These are phyloP conservation scores for Crotalus viridis DNA, from an alignment of 2,113 vertebrate genomes.

Conservation along the genomic window DNA sequence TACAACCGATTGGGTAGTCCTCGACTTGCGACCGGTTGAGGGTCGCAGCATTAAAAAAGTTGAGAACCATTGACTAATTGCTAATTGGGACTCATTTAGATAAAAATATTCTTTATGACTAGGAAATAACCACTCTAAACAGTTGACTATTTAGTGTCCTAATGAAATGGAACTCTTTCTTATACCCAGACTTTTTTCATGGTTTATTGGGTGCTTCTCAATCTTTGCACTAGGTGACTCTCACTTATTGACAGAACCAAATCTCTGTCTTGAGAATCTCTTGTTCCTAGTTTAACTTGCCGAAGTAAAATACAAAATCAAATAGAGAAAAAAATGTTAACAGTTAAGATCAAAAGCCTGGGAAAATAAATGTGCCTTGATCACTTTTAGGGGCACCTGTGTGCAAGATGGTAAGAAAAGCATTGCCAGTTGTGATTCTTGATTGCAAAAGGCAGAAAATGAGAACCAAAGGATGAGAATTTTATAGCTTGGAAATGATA, in stretches of 20 bases:
- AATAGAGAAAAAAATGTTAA: neutral
- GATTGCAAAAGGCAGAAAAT: neutral
- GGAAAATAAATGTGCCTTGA: neutral
- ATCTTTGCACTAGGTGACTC: neutral
- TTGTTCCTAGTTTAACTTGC: neutral
- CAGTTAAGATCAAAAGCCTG: neutral
- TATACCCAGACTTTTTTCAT: neutral
- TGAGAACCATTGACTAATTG: neutral
- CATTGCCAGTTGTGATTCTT: neutral
- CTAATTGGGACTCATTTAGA: neutral
- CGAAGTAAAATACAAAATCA: neutral
- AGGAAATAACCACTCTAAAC: neutral
- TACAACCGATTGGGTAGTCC: no score
- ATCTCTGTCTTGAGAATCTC: neutral
- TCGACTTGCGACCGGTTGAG: no score
- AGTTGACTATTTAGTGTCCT: neutral
- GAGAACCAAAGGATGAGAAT: neutral
- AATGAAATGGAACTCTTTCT: neutral
- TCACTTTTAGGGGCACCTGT: neutral
- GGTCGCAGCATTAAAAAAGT: no score
- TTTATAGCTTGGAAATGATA: neutral
- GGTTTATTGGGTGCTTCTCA: neutral
- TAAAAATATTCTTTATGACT: neutral
- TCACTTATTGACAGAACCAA: neutral
- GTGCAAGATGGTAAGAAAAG: neutral